A percentile compares a stretch with the other conserved stretches of the same genome.
phyloP scores from a whole-genome alignment of 2,888 invertebrate genomes.

The Papilio elwesi region DNA sequence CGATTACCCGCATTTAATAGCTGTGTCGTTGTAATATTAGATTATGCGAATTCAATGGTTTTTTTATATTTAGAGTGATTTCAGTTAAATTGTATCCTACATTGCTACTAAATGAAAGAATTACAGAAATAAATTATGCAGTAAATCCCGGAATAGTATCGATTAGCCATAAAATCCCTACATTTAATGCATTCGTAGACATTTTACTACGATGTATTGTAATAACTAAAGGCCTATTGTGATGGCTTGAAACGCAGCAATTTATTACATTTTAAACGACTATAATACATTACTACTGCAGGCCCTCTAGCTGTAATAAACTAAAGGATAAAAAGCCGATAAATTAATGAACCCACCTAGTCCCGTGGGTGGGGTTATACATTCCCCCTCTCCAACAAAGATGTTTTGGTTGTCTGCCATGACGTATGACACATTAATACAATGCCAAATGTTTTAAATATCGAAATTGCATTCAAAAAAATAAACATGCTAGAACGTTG shows the following conservation, averaged over 20 bases:
- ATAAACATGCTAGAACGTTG: no score
- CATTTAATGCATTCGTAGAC: background rate
- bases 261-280: constrained; percentile 12
- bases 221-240: background rate
- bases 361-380: constrained; percentile 9
- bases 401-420: background rate
- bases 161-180: background rate
- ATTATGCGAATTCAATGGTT: no score
- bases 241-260: background rate
- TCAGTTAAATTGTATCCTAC: background rate
- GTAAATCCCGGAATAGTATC: background rate
- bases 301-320: background rate
- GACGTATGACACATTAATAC: background rate
- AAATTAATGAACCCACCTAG: constrained; percentile 12
- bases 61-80: no score
- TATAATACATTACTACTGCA: background rate
- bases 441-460: background rate
- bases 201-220: background rate
- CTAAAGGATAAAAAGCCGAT: constrained; percentile 9
- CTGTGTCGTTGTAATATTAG: background rate
- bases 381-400: background rate
- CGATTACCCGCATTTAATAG: background rate
- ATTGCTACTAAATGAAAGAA: background rate
- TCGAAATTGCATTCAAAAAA: background rate
- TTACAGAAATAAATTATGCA: background rate